Evolutionary conservation across 2,888 invertebrate species (phyloP).

Genomic region (Sussaba pulchella): DNA sequence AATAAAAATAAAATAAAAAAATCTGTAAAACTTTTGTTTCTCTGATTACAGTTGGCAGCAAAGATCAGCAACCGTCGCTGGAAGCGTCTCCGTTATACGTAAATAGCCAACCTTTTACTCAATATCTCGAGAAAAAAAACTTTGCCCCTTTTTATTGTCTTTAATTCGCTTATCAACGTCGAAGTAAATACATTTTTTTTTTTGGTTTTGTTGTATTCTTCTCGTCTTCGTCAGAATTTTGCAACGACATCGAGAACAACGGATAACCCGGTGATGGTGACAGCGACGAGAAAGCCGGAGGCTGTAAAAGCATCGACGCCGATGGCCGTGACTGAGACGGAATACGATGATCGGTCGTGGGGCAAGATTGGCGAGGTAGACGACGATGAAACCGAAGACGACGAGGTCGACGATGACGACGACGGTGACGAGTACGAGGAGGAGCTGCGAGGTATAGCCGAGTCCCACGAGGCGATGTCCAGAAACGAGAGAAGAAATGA

Average conservation of each 20-base stretch:
- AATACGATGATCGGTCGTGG: constrained; percentile 49
- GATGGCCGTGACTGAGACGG: neutral
- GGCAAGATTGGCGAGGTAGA: constrained; percentile 55
- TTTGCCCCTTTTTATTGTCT: too few relatives aligned
- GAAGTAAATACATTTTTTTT: too few relatives aligned
- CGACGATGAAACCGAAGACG: constrained; percentile 63
- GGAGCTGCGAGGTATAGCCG: constrained; percentile 75
- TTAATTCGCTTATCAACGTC: too few relatives aligned
- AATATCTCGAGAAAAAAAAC: too few relatives aligned
- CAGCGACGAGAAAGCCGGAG: constrained; percentile 32
- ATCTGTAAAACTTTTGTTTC: too few relatives aligned
- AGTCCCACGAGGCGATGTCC: constrained; percentile 79
- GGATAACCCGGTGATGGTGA: constrained; percentile 37
- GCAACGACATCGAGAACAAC: constrained; percentile 49
- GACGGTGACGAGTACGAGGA: constrained; percentile 75
- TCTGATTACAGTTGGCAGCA: constrained; percentile 70
- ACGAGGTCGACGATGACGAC: constrained; percentile 67
- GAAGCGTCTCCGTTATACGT: constrained; percentile 62
- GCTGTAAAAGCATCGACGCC: constrained; percentile 33
- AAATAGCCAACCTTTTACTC: too few relatives aligned
- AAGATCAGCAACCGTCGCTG: constrained; percentile 51
- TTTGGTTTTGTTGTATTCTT: neutral
- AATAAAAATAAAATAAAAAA: too few relatives aligned
- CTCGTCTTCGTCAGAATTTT: constrained; percentile 42
- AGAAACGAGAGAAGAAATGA: constrained; percentile 73